Conservation (phyloP, 2,888 invertebrate genomes). For the Lepidocyrtoides sp. region DNA sequence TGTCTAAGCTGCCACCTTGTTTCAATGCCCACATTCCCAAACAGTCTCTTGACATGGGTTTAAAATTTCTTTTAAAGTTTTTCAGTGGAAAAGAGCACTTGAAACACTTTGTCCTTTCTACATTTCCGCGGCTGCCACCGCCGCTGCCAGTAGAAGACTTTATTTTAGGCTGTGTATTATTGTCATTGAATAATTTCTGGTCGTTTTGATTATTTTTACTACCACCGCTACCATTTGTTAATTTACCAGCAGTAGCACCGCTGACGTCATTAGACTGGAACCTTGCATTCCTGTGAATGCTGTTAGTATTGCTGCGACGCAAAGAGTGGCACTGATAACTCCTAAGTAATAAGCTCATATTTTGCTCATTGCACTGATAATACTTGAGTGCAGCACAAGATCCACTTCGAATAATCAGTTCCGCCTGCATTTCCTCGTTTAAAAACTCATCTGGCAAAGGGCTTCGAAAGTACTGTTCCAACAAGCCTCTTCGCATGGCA, state of each 20-base stretch:
- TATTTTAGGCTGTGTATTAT: not conserved
- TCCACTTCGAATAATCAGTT: constrained; percentile 80
- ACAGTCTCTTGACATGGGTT: constrained; percentile 79
- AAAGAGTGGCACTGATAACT: constrained; percentile 43
- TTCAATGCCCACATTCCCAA: constrained; percentile 81
- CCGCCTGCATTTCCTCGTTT: constrained; percentile 67
- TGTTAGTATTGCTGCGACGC: not conserved
- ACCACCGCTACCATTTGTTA: not conserved
- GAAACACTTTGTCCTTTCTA: constrained; percentile 24
- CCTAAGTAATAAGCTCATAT: constrained; percentile 65
- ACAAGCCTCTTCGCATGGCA: constrained; percentile 81
- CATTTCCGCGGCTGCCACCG: not conserved
- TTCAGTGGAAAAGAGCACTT: constrained; percentile 64
- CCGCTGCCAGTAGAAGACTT: not conserved
- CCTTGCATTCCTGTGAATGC: not conserved
- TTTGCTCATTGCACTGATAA: constrained; percentile 61
- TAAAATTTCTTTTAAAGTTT: constrained; percentile 55
- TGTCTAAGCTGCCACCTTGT: constrained; percentile 69
- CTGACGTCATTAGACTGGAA: not conserved
- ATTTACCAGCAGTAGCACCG: constrained; percentile 6
- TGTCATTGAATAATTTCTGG: constrained; percentile 19
- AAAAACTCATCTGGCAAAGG: constrained; percentile 54
- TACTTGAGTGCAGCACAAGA: constrained; percentile 74
- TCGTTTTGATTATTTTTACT: not conserved
- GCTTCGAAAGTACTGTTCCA: constrained; percentile 77